phyloP scores from a whole-genome alignment of 1,140 invertebrate genomes.

The Tachypleus tridentatus region DNA sequence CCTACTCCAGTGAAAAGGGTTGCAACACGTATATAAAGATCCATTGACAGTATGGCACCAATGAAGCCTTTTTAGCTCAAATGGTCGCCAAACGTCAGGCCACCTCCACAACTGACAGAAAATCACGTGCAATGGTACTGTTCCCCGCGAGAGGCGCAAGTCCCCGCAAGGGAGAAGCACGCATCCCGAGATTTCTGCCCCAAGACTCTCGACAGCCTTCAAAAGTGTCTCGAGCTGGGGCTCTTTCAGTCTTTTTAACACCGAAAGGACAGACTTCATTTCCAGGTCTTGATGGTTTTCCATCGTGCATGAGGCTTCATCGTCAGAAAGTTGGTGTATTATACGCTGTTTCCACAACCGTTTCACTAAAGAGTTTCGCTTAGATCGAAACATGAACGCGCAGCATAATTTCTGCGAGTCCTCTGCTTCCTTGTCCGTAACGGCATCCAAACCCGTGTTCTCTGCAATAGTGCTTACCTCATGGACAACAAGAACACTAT shows the following conservation, averaged over 20 bases:
- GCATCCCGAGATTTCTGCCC: conserved; percentile 45
- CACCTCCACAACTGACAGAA: conserved; percentile 93
- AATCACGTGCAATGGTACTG: conserved; percentile 70
- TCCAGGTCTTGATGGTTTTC: conserved; percentile 16
- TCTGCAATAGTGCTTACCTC: neutral
- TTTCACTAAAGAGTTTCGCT: conserved; percentile 48
- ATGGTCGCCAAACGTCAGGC: conserved; percentile 89
- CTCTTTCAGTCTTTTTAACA: conserved; percentile 52
- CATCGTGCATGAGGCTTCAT: neutral
- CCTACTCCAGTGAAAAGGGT: conserved; percentile 89
- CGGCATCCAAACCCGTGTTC: neutral
- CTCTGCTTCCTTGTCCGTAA: neutral
- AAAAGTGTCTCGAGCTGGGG: conserved; percentile 50
- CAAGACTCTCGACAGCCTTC: conserved; percentile 46
- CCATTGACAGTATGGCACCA: conserved; percentile 77
- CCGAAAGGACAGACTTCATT: conserved; percentile 36
- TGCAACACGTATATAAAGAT: conserved; percentile 70
- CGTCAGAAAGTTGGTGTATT: conserved; percentile 38
- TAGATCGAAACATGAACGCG: conserved; percentile 60
- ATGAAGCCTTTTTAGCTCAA: conserved; percentile 80
- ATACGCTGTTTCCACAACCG: conserved; percentile 50
- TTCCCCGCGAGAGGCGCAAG: conserved; percentile 26
- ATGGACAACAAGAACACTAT: neutral
- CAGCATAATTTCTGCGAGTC: conserved; percentile 31
- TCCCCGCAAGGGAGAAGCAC: conserved; percentile 44